Conservation (phyloP, 2,797 vertebrate species). For the Sphenodon punctatus region DNA sequence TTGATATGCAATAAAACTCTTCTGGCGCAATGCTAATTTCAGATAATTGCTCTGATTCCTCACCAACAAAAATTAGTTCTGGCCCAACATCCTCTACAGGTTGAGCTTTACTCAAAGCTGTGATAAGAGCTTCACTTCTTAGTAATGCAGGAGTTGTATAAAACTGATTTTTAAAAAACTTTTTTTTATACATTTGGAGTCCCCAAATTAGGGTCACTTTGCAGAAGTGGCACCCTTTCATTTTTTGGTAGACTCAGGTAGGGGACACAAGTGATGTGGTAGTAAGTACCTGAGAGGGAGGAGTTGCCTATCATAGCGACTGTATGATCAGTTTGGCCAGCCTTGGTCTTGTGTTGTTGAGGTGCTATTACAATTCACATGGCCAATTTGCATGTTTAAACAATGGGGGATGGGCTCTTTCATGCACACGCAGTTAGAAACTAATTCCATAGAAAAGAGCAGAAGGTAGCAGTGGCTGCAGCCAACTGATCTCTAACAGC, state of each 20-base stretch:
- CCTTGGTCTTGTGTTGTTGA: background rate
- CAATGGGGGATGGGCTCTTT: background rate
- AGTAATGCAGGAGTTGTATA: background rate
- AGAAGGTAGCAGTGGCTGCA: background rate
- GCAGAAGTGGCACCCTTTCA: too few species aligned
- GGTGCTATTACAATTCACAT: background rate
- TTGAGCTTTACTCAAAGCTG: too few species aligned
- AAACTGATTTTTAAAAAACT: background rate
- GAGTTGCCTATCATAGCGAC: too few species aligned
- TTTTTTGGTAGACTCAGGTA: too few species aligned
- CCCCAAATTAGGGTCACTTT: background rate
- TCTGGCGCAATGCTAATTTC: too few species aligned
- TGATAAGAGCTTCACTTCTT: background rate
- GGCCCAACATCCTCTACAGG: too few species aligned
- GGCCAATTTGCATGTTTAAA: background rate
- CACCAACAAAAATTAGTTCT: too few species aligned
- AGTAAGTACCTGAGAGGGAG: too few species aligned
- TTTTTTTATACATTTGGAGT: background rate
- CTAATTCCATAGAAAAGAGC: background rate
- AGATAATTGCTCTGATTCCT: too few species aligned
- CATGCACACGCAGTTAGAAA: fast-evolving
- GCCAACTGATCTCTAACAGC: background rate
- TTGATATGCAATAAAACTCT: too few species aligned
- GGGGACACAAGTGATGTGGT: too few species aligned
- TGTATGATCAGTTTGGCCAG: too few species aligned